Evolutionary conservation across 2,113 vertebrate species (phyloP), one percentile per base, ranked within the genome.

Genomic region (Ochotona princeps): DNA sequence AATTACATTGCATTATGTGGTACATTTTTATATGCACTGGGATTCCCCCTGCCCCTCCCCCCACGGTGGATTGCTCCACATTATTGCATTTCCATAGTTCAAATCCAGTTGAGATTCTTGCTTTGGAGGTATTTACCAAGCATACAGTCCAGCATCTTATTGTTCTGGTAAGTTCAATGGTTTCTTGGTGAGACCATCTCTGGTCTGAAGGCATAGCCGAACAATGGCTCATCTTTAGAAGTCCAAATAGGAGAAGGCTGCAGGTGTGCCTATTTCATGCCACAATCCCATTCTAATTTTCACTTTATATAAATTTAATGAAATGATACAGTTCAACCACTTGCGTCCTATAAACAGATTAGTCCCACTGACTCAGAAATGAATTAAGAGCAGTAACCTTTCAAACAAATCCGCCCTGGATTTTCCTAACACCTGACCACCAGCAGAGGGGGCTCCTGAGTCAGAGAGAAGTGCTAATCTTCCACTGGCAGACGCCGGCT

Each of bases 261-360:
- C 91, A 70, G 14, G 38, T 79, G 20, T 38, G 70, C 17, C 28
- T 10, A 85, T 74, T 96, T 86, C 49, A 25, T 94, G 21, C 49
- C 66, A 95, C 49, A 84, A 65, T 88, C 83, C 13, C 47, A 61
- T 49, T 83, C 60, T 94, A 44, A 89, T 69, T 93, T 85, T 93
- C 8, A 85, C 67, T 87, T 72, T 83, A 84, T 87, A 87, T 6
- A 92, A 95, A 82, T 73, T 57, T 65, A 89, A 90, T 69, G 49
- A 96, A 90, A 81, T 65, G 49, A 67, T 75, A 94, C 21, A 4
- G 51, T 66, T 79, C 67, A 38, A 44, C 76, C 49, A 83, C 30
- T 17, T 84, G 54, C 79, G 23, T 84, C 32, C 87, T 73, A 73
- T 81, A 14, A 83, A 78, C 61, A 94, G 47, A 89, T 72, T 70